Evolutionary conservation across 2,797 vertebrate genomes (phyloP), one percentile per base, ranked within the genome.

Genomic region (Poeciliopsis turneri): DNA sequence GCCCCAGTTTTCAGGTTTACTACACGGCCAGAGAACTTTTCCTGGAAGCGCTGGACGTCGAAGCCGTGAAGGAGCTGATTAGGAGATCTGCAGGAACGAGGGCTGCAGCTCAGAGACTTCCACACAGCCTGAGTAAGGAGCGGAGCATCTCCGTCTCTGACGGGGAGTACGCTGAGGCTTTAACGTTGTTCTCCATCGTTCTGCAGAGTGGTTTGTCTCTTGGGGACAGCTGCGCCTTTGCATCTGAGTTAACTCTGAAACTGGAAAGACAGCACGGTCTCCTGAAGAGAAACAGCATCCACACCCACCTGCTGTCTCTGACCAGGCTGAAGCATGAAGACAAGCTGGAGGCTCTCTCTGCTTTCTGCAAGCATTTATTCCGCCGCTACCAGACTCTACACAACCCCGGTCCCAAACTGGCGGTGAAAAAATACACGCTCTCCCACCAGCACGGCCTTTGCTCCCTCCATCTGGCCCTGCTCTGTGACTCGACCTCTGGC

Each of bases 371-470:
- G 79, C 90, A 89, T 72, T 18, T 95, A 45, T 87, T 64, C 75
- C 78, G 77, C 11, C 89, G 87, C 45, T 95, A 91, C 80, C 91
- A 86, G 86, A 33, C 76, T 23, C 73, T 90, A 2, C 92, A 92
- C 84, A 86, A 84, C 6, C 92, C 92, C 0, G 89, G 91, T 25
- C 73, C 79, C 41, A 87, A 86, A 57, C 84, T 95, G 78, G 87
- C 89, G 0, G 91, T 95, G 76, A 94, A 92, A 87, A 95, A 95
- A 76, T 96, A 93, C 86, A 79, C 46, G 39, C 89, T 96, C 0
- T 83, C 75, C 45, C 80, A 83, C 76, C 85, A 89, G 55, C 78
- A 84, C 33, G 47, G 49, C 2, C 64, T 71, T 0, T 89, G 86
- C 76, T 77, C 90, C 5, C 87, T 95, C 36, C 84, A 89, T 11